Base-by-base conservation (phyloP, 2,888 invertebrate genomes). In the Ennomos fuscantarius region DNA sequence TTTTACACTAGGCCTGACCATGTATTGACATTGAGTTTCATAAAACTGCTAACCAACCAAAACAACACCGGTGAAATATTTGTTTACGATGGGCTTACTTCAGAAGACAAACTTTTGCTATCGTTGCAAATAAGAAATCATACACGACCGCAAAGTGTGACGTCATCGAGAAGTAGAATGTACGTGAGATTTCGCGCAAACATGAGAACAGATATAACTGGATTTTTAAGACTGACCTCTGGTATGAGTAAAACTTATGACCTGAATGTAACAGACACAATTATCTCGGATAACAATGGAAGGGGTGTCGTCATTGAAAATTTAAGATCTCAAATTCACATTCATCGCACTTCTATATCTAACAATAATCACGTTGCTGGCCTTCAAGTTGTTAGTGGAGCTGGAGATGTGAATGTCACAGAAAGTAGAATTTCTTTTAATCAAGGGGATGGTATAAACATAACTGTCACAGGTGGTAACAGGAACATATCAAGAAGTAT, bases 281-380 rank as follows among this genome's bases (percentile, higher is more conserved):
- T 95, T 35, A 95, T 99, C 58, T 95, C 95, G 1, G 96, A 97
- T 80, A 99, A 99, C 87, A 96, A 96, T 68, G 99, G 99, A 0
- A 95, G 98, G 79, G 99, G 99, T n/a, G 94, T 99, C 48, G 96
- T 95, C n/a, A 94, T 97, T 10, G 97, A 98, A 82, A 97, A 98
- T 81, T 93, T 99, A 53, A 94, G 99, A 75, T 97, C 97, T 11
- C 96, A 96, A 78, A 86, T 98, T n/a, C 96, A 97, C 80, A 93
- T 99, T 46, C 96, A 97, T 74, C 94, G 95, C 37, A 96, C 96
- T 9, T 95, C 96, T 0, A 94, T 99, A 47, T 96, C 96, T 0
- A 96, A 96, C 74, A 99, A 98, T 79, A 95, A 96, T 61, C 96
- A 98, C 79, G 95, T 97, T 0, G 98, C 98, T 1, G 99, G 99